Percentiles rank a stretch among this genome's conserved stretches.
phyloP scores from a whole-genome alignment of 2,113 vertebrate genomes.

The Willisornis vidua region DNA sequence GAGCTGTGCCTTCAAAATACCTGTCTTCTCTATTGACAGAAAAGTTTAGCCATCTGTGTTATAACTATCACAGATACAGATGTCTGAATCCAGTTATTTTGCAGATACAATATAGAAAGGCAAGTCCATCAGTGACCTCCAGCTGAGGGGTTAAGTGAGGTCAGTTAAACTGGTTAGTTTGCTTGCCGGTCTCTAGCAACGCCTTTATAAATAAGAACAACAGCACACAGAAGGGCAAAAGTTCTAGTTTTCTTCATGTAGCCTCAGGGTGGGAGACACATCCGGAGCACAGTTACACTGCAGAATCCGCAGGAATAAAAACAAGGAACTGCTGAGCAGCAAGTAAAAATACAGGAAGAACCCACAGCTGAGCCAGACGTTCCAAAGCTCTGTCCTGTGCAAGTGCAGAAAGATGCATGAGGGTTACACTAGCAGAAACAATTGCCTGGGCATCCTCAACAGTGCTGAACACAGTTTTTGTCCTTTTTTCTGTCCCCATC shows the following conservation, averaged over 20 bases:
- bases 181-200: not conserved
- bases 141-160: not conserved
- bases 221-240: not conserved
- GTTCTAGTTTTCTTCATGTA: not conserved
- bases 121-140: not conserved
- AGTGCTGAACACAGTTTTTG: not conserved
- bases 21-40: not conserved
- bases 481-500: not conserved
- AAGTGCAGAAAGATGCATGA: not conserved
- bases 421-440: not conserved
- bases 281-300: not conserved
- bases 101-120: not conserved
- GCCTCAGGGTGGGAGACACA: not conserved
- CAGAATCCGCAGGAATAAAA: not conserved
- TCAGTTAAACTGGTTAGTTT: not conserved
- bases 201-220: not conserved
- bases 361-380: not conserved
- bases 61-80: rapidly evolving
- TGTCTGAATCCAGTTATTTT: not conserved
- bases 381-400: not conserved
- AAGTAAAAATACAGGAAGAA: constrained; percentile 9
- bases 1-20: not conserved
- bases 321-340: constrained; percentile 6
- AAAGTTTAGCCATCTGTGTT: not conserved
- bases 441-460: not conserved